Evolutionary conservation across 2,113 vertebrate species (phyloP).

Genomic region (Euleptes europaea): DNA sequence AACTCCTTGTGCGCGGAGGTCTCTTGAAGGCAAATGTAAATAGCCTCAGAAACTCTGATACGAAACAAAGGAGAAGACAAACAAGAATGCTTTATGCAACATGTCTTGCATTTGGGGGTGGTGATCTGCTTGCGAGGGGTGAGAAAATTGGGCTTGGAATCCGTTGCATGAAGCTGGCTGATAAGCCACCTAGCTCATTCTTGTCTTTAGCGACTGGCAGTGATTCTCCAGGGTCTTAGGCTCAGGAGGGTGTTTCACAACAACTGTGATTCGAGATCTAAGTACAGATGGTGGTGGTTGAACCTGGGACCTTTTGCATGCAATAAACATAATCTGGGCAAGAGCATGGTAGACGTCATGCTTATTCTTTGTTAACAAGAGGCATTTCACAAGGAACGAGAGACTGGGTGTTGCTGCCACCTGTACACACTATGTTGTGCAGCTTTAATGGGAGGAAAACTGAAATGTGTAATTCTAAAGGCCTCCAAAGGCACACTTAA

Average conservation of each 20-base stretch:
- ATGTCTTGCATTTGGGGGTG: neutral
- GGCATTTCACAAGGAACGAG: neutral
- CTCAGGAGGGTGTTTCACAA: too few species aligned
- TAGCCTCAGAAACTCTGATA: conserved; percentile 43
- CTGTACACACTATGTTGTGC: neutral
- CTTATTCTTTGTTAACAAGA: neutral
- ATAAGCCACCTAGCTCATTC: too few species aligned
- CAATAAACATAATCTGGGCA: neutral
- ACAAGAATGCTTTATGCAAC: neutral
- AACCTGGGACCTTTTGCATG: too few species aligned
- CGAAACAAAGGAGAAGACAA: conserved; percentile 40
- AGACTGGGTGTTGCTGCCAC: neutral
- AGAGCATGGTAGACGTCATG: too few species aligned
- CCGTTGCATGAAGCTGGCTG: too few species aligned
- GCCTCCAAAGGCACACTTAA: neutral
- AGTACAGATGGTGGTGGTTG: too few species aligned
- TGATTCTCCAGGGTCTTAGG: too few species aligned
- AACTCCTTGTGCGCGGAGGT: conserved; percentile 53
- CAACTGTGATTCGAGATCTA: too few species aligned
- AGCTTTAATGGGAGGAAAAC: neutral
- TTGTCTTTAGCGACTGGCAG: too few species aligned
- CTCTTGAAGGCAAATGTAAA: conserved; percentile 39
- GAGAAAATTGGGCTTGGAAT: neutral
- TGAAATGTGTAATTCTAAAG: neutral
- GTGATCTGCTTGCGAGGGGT: neutral